Percentiles rank a stretch among this genome's conserved stretches.
Conservation (phyloP, 2,797 vertebrate species). For the Mycteria americana region DNA sequence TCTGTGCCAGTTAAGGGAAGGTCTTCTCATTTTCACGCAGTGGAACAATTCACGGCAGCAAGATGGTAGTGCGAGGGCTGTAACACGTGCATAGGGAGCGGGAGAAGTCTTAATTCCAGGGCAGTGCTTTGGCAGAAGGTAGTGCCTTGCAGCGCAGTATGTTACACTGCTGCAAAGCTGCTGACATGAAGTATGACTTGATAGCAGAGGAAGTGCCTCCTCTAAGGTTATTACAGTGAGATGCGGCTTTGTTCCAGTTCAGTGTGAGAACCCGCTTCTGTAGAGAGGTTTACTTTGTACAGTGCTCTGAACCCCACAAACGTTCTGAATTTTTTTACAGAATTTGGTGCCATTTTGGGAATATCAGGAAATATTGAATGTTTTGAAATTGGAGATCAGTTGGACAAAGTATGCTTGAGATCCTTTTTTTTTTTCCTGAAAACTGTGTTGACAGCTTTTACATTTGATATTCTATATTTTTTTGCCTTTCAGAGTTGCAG, state of each 20-base stretch:
- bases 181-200: fast-evolving
- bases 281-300: not conserved
- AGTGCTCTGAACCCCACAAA: not conserved
- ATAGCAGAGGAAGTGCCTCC: not conserved
- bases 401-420: not conserved
- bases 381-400: not conserved
- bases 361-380: not conserved
- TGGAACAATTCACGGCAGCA: not conserved
- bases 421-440: no score
- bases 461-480: not conserved
- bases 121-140: not conserved
- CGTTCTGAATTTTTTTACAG: not conserved
- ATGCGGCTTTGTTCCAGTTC: not conserved
- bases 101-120: not conserved
- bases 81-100: fast-evolving
- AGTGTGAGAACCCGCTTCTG: not conserved
- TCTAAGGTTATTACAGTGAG: not conserved
- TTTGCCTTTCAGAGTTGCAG: not conserved
- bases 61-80: not conserved
- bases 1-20: not conserved
- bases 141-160: not conserved
- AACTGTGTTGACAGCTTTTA: not conserved
- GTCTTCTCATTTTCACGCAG: not conserved
- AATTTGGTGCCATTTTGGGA: not conserved
- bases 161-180: not conserved